Evolutionary conservation across 1,140 invertebrate species (phyloP).

Genomic region (Habropoda laboriosa): DNA sequence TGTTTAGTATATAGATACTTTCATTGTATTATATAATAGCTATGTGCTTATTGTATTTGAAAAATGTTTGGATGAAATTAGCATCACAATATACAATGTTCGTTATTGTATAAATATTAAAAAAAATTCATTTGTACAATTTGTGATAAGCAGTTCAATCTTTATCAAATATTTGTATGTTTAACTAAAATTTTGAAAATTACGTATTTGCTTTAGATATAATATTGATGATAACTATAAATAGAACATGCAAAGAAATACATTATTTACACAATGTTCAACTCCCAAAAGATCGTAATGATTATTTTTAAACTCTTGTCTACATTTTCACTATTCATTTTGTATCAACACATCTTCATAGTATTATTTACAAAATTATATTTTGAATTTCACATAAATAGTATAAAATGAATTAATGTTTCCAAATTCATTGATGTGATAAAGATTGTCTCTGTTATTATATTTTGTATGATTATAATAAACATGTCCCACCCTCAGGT

Average conservation of each 20-base stretch:
- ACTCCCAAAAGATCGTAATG: neutral
- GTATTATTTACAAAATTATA: constrained; percentile 19
- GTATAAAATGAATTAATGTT: neutral
- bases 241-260: neutral
- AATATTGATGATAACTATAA: neutral
- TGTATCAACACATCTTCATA: neutral
- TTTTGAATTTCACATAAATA: neutral
- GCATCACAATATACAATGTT: constrained; percentile 68
- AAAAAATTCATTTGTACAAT: constrained; percentile 59
- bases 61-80: constrained; percentile 73
- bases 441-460: constrained; percentile 73
- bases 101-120: constrained; percentile 74
- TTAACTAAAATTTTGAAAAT: constrained; percentile 16
- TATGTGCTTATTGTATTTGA: constrained; percentile 78
- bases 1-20: constrained; percentile 68
- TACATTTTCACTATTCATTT: neutral
- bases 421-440: constrained; percentile 60
- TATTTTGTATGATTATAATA: constrained; percentile 55
- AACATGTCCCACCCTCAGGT: constrained; percentile 51
- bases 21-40: constrained; percentile 76
- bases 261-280: neutral
- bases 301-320: constrained; percentile 14
- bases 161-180: constrained; percentile 68
- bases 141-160: constrained; percentile 67
- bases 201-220: constrained; percentile 4